Evolutionary conservation across 2,797 vertebrate genomes (phyloP).

Genomic region (Protonibea diacanthus): DNA sequence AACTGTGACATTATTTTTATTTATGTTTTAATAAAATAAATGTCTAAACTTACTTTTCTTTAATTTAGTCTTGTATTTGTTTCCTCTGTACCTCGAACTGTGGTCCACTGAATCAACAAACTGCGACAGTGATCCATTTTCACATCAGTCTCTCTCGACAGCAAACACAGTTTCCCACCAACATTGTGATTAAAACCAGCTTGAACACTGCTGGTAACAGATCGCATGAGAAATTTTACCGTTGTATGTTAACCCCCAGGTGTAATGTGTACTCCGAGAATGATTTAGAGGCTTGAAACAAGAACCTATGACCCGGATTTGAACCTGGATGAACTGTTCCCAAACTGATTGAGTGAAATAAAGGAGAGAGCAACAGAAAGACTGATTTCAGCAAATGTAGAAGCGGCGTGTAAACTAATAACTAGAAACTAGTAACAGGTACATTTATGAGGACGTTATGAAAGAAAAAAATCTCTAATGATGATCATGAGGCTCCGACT

Average conservation of each 20-base stretch:
- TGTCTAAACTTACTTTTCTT: neutral
- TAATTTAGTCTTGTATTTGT: neutral
- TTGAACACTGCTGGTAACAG: conserved; percentile 1
- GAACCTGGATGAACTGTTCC: neutral
- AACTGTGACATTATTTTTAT: neutral
- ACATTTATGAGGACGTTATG: conserved; percentile 37
- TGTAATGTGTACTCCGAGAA: neutral
- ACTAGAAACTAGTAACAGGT: conserved; percentile 45
- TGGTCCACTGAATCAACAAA: neutral
- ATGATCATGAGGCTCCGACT: conserved; percentile 61
- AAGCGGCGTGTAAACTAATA: neutral
- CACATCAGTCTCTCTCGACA: conserved; percentile 22
- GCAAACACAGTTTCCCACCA: neutral
- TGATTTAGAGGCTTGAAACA: conserved; percentile 18
- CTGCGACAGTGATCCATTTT: conserved; percentile 2
- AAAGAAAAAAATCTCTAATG: conserved; percentile 51
- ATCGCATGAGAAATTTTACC: neutral
- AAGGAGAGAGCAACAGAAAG: neutral
- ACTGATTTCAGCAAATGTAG: neutral
- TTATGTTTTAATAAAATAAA: too few relatives aligned
- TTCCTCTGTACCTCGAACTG: neutral
- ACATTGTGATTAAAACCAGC: conserved; percentile 22
- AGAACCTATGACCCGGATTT: neutral
- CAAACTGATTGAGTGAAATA: conserved; percentile 4
- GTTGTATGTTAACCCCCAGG: neutral